Percentiles rank a stretch among this genome's conserved stretches.
Evolutionary conservation across 1,140 invertebrate genomes (phyloP).

Genomic region (Nautilus pompilius): DNA sequence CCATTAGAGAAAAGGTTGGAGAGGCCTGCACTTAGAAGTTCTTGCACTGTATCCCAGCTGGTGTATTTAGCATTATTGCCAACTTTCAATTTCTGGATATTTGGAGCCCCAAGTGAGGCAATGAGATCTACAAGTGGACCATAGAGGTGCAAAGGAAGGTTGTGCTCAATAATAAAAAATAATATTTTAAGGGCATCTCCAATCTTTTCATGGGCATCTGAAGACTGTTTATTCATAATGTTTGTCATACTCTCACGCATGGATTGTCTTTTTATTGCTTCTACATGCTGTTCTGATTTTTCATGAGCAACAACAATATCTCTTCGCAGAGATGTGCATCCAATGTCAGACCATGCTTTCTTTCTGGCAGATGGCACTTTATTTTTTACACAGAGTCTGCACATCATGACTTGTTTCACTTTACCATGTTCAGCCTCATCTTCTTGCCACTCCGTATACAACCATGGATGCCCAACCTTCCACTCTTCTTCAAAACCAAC

Average conservation of each 20-base stretch:
- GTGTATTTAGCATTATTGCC: constrained; percentile 13
- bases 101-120: constrained; percentile 4
- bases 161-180: neutral
- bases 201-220: neutral
- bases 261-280: neutral
- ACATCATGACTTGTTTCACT: constrained; percentile 6
- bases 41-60: constrained; percentile 8
- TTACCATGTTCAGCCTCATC: neutral
- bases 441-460: neutral
- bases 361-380: neutral
- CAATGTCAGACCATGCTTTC: constrained; percentile 1
- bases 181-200: constrained; percentile 6
- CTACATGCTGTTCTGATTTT: constrained; percentile 10
- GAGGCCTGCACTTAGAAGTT: constrained; percentile 7
- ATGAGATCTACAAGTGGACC: neutral
- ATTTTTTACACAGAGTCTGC: constrained; percentile 7
- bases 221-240: neutral
- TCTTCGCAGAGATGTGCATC: constrained; percentile 3
- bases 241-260: neutral
- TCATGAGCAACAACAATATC: constrained; percentile 1
- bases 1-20: constrained; percentile 12
- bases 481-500: constrained; percentile 5
- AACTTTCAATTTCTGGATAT: constrained; percentile 2
- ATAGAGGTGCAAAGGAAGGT: constrained; percentile 6
- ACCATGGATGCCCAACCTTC: neutral